Evolutionary conservation across 2,888 invertebrate genomes (phyloP).

Genomic region (Ypsolopha sequella): DNA sequence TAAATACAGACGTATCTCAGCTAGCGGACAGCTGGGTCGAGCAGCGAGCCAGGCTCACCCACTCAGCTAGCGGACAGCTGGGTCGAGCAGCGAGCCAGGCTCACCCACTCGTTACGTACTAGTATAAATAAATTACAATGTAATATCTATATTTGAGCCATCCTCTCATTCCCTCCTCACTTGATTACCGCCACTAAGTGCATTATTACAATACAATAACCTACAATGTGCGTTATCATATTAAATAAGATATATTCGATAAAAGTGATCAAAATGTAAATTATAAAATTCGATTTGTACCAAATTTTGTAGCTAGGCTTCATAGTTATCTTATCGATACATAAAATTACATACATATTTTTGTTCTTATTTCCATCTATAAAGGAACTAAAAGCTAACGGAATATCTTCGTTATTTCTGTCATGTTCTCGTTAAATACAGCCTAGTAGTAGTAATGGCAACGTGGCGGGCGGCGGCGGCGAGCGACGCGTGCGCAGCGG

Average conservation of each 20-base stretch:
- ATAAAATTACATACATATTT: conserved; percentile 9
- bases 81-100: not conserved
- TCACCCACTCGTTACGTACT: conserved; percentile 9
- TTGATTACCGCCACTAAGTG: conserved; percentile 28
- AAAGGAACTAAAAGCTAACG: conserved; percentile 31
- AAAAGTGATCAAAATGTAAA: conserved; percentile 30
- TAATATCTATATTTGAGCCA: conserved; percentile 29
- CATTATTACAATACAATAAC: conserved; percentile 29
- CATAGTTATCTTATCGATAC: not conserved
- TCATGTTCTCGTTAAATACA: conserved; percentile 31
- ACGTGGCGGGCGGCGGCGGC: conserved; percentile 25
- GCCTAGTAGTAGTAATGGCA: conserved; percentile 49
- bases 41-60: not conserved
- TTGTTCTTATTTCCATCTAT: conserved; percentile 19
- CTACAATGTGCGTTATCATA: conserved; percentile 44
- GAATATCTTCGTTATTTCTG: conserved; percentile 13
- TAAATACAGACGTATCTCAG: too few species aligned
- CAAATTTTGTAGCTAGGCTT: conserved; percentile 28
- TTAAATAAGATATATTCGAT: conserved; percentile 33
- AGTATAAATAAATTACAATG: conserved; percentile 18
- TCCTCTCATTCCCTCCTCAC: conserved; percentile 15
- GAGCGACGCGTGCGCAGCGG: conserved; percentile 21
- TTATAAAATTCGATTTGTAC: conserved; percentile 60
- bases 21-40: too few species aligned
- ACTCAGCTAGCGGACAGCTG: not conserved